Conservation (phyloP, 2,888 invertebrate species). For the Limnephilus marmoratus region DNA sequence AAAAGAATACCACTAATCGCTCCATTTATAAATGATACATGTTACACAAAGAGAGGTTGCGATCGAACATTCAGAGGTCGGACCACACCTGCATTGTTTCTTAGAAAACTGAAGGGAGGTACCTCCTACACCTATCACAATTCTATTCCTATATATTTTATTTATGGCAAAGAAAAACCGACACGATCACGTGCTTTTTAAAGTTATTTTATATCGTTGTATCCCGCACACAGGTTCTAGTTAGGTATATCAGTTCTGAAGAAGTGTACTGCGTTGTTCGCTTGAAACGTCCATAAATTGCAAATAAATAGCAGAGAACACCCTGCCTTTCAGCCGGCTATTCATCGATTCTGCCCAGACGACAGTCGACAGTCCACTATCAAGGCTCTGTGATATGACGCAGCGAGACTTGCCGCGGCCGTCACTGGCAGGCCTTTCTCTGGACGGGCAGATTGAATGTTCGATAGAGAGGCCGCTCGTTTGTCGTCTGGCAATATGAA, state of each 20-base stretch:
- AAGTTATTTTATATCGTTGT: neutral
- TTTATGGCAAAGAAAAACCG: neutral
- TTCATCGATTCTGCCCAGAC: slow-evolving; percentile 40
- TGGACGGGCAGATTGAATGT: slow-evolving; percentile 42
- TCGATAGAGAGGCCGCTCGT: slow-evolving; percentile 56
- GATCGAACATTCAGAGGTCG: neutral
- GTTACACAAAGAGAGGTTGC: neutral
- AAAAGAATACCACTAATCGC: neutral
- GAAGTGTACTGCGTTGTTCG: neutral
- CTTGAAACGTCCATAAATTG: neutral
- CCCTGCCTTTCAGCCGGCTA: neutral
- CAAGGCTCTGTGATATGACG: slow-evolving; percentile 23
- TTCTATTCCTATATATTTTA: neutral
- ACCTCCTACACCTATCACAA: neutral
- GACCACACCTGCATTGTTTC: neutral
- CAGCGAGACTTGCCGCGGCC: slow-evolving; percentile 11
- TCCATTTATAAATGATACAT: neutral
- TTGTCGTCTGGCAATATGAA: slow-evolving; percentile 52
- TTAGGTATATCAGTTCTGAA: neutral
- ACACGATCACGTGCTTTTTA: neutral
- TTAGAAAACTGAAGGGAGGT: neutral
- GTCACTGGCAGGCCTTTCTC: slow-evolving; percentile 40
- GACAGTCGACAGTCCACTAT: slow-evolving; percentile 34
- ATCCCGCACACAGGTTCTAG: neutral
- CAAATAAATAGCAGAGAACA: neutral